Percentiles rank a stretch among this genome's conserved stretches.
These are phyloP conservation scores for Graphium colonna DNA, from an alignment of 2,888 invertebrate species.

Conservation along the genomic window DNA sequence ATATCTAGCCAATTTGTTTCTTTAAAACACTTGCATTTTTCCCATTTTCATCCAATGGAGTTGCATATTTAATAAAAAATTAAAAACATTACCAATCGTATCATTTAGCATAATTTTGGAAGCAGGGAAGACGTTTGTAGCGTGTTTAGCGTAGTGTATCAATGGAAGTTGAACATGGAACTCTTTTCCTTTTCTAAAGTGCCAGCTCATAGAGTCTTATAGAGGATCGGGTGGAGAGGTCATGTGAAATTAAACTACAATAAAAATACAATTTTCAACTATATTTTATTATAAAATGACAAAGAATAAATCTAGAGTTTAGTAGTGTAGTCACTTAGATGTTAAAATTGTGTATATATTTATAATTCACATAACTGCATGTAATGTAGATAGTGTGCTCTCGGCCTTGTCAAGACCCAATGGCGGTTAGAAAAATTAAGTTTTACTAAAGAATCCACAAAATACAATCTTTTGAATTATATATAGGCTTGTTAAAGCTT, in stretches of 20 bases:
- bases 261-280: slow-evolving; percentile 43
- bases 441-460: slow-evolving; percentile 55
- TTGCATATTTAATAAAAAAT: too few species aligned
- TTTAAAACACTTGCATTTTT: too few species aligned
- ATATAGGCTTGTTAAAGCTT: slow-evolving; percentile 55
- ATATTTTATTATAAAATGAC: slow-evolving; percentile 86
- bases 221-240: too few species aligned
- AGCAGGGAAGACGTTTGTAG: too few species aligned
- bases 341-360: slow-evolving; percentile 68
- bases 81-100: too few species aligned
- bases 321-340: slow-evolving; percentile 76
- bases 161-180: too few species aligned
- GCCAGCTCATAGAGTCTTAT: too few species aligned
- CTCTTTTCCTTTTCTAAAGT: too few species aligned
- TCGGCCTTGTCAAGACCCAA: slow-evolving; percentile 36
- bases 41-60: too few species aligned
- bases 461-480: slow-evolving; percentile 55
- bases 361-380: slow-evolving; percentile 65
- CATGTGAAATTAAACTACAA: slow-evolving; percentile 17
- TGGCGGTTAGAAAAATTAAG: slow-evolving; percentile 53
- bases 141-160: too few species aligned
- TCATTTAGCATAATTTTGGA: too few species aligned
- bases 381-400: slow-evolving; percentile 47
- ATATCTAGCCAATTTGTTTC: too few species aligned
- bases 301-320: slow-evolving; percentile 86